Base-by-base conservation (phyloP, 1,140 invertebrate genomes). In the Grapholita molesta region DNA sequence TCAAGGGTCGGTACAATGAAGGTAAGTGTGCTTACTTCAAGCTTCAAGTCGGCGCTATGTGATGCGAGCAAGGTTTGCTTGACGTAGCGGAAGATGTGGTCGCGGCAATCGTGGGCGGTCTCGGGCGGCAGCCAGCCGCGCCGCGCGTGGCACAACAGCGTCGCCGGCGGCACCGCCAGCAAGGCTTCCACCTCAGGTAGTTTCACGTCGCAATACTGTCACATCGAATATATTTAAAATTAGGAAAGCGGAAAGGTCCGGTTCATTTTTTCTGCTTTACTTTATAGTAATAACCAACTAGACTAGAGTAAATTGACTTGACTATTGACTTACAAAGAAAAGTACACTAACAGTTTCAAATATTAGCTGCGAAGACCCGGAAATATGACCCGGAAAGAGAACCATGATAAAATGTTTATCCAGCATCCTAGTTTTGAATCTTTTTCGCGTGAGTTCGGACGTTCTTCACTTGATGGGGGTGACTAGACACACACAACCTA, bases 121-220 rank as follows among this genome's bases (percentile, higher is more conserved):
- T 94, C 94, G 9, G 90, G 84, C 0, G 96, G 95, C 57, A 97
- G 86, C 96, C 96, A 97, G 5, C 97, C 97, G 67, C 94, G 93
- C 78, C 94, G 94, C 72, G 94, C 93, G 75, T 97, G 94, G 78
- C 95, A 97, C 32, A 93, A 91, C 64, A 93, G 90, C 1, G 95
- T 93, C 11, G 95, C 93, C 2, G 96, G 95, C 69, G 96, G 92
- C 68, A 94, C 94, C 9, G 94, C 89, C 7, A 98, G 75, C 91
- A 98, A 94, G 73, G 94, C 94, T 85, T 98, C 95, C 69, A 99
- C 96, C 92, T 98, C 96, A 0, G 95, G 93, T n/a, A 97, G 91
- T n/a, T 95, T 88, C 28, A 99, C 93, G 84, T 99, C 96, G 81
- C 96, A 97, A 78, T 97, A 95, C 94, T 97, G 89, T 70, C 92